These are phyloP conservation scores for Myrmophylax atrothorax DNA, from an alignment of 2,113 vertebrate genomes.

Conservation along the genomic window DNA sequence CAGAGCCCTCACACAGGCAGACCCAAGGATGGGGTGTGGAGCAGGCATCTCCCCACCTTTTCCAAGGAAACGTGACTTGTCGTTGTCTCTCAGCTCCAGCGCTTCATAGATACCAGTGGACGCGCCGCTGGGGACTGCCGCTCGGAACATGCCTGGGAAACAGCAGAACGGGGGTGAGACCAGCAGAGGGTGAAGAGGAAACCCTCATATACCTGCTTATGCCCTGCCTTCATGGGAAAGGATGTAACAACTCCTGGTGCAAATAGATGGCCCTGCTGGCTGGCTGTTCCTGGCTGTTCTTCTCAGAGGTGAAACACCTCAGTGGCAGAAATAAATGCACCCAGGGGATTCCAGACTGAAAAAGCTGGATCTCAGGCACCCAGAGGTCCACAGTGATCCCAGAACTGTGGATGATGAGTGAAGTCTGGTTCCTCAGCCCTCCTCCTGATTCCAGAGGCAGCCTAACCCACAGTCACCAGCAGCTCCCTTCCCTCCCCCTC, in stretches of 20 bases:
- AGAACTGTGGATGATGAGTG: background rate
- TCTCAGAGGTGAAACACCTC: background rate
- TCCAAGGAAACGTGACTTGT: slow-evolving; percentile 90
- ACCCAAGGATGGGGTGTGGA: fast-evolving
- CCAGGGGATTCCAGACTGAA: background rate
- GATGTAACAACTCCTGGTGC: background rate
- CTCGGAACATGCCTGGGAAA: slow-evolving; percentile 83
- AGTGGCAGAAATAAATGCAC: background rate
- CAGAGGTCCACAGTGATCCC: background rate
- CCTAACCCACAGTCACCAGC: background rate
- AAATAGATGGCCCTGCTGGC: background rate
- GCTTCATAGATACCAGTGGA: slow-evolving; percentile 93
- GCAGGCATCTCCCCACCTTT: slow-evolving; percentile 79
- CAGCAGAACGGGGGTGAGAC: background rate
- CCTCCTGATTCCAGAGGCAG: background rate
- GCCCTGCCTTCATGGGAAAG: background rate
- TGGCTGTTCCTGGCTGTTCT: background rate
- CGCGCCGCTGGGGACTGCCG: slow-evolving; percentile 89
- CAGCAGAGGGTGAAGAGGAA: background rate
- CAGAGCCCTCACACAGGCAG: background rate
- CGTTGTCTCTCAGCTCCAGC: slow-evolving; percentile 88
- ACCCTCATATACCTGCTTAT: background rate
- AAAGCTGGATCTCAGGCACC: background rate
- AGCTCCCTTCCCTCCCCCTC: background rate
- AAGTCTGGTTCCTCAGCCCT: background rate